Conservation (phyloP, 2,888 invertebrate genomes). For the Digitonthophagus gazella region DNA sequence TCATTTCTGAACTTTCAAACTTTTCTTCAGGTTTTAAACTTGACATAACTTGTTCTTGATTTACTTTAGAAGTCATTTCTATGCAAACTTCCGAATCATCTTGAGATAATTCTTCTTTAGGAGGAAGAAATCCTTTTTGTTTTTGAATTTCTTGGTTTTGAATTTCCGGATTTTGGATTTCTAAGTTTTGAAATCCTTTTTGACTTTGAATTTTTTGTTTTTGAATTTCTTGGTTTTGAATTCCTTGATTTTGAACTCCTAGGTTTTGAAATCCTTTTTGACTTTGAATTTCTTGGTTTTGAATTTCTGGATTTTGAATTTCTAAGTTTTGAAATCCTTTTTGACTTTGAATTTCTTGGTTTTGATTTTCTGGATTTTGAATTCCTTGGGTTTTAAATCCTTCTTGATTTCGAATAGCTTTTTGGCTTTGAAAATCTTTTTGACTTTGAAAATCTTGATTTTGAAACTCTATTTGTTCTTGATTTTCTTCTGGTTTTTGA, state of each 20-base stretch:
- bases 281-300: background rate
- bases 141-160: background rate
- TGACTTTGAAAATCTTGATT: too few relatives aligned
- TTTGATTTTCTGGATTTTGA: conserved; percentile 1
- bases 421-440: too few relatives aligned
- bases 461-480: conserved; percentile 7
- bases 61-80: too few relatives aligned
- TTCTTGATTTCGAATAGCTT: too few relatives aligned
- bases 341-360: background rate
- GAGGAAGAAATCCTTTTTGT: background rate
- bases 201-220: background rate
- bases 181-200: background rate
- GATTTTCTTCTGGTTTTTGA: conserved; percentile 30
- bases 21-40: too few relatives aligned
- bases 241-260: background rate
- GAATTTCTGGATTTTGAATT: background rate
- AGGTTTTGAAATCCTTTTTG: background rate
- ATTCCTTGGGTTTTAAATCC: too few relatives aligned
- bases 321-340: background rate
- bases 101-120: background rate
- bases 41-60: too few relatives aligned
- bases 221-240: background rate
- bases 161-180: background rate
- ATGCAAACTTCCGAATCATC: too few relatives aligned
- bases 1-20: background rate